These are phyloP conservation scores for Cepaea nemoralis DNA, from an alignment of 1,140 invertebrate genomes.

Conservation along the genomic window DNA sequence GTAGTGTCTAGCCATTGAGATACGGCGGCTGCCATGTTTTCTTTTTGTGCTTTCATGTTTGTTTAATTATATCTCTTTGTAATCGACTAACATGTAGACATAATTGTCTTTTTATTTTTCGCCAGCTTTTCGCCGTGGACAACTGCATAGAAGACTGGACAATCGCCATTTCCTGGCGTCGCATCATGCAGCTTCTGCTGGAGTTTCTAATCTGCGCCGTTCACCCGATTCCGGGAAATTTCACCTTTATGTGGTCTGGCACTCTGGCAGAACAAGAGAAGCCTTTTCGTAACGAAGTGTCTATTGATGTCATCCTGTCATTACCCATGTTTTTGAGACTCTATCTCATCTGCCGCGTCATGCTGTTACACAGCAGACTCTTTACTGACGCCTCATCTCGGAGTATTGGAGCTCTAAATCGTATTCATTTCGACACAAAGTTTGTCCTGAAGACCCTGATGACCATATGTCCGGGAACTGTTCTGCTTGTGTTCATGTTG, in stretches of 20 bases:
- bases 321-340: slow-evolving; percentile 99
- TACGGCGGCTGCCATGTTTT: no score
- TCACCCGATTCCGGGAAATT: slow-evolving; percentile 96
- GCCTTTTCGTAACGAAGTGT: slow-evolving; percentile 55
- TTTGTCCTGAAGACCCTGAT: slow-evolving; percentile 99
- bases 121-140: slow-evolving; percentile 69
- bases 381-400: slow-evolving; percentile 97
- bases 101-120: slow-evolving; percentile 34
- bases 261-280: slow-evolving; percentile 85
- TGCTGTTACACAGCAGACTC: slow-evolving; percentile 98
- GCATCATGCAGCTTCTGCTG: slow-evolving; percentile 91
- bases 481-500: slow-evolving; percentile 96
- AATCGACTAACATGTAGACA: no score
- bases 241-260: slow-evolving; percentile 88
- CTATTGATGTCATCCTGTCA: slow-evolving; percentile 90
- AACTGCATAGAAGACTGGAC: slow-evolving; percentile 99
- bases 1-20: no score
- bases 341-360: slow-evolving; percentile 98
- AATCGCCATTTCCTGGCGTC: slow-evolving; percentile 98
- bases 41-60: no score
- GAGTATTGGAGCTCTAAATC: slow-evolving; percentile 92
- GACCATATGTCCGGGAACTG: slow-evolving; percentile 99
- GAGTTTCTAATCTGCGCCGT: slow-evolving; percentile 96
- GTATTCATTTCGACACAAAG: slow-evolving; percentile 99
- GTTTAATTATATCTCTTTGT: no score